Conservation (phyloP, 1,140 invertebrate genomes). For the Drosophila hydei region DNA sequence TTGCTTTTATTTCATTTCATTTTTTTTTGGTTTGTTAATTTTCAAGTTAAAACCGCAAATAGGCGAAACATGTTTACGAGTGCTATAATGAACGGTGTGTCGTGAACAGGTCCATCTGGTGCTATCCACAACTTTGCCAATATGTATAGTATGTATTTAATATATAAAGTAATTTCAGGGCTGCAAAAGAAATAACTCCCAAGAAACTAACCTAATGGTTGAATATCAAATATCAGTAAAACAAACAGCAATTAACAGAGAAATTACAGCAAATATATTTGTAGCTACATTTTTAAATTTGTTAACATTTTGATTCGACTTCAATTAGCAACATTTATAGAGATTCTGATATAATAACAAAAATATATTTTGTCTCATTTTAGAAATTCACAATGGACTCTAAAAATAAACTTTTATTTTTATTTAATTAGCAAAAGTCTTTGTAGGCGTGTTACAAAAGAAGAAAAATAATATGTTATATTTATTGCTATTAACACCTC, state of each 20-base stretch:
- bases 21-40: constrained; percentile 27
- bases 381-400: not conserved
- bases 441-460: constrained; percentile 14
- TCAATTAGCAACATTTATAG: not conserved
- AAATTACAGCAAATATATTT: not conserved
- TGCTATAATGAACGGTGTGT: constrained; percentile 44
- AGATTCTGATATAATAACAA: not conserved
- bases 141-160: not conserved
- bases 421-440: constrained; percentile 1
- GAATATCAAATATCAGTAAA: too few relatives aligned
- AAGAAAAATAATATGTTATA: not conserved
- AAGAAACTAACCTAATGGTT: too few relatives aligned
- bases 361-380: not conserved
- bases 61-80: constrained; percentile 63
- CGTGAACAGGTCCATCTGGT: constrained; percentile 34
- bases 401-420: constrained; percentile 15
- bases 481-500: constrained; percentile 28
- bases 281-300: not conserved
- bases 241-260: too few relatives aligned
- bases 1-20: constrained; percentile 6
- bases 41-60: constrained; percentile 47
- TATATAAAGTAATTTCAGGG: constrained; percentile 13
- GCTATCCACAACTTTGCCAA: constrained; percentile 17
- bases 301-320: not conserved
- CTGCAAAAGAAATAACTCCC: constrained; percentile 9